Evolutionary conservation across 2,113 vertebrate species (phyloP).

Genomic region (Prietella phreatophila): DNA sequence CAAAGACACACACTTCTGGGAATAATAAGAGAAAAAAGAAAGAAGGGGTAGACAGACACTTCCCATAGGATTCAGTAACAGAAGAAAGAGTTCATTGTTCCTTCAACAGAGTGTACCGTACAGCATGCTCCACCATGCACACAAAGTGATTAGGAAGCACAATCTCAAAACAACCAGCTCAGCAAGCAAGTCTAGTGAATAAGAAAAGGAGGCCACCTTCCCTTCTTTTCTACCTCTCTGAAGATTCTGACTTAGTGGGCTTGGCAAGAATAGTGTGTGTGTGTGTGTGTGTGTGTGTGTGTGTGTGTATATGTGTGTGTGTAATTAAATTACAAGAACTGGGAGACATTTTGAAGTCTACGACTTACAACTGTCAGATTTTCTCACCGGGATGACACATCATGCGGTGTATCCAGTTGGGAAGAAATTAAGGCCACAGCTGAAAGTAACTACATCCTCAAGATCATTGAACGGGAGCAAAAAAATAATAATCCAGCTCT

Average conservation of each 20-base stretch:
- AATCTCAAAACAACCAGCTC: conserved; percentile 46
- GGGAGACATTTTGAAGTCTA: not conserved
- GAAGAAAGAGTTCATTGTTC: conserved; percentile 51
- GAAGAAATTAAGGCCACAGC: not conserved
- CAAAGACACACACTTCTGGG: conserved; percentile 41
- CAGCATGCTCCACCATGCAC: conserved; percentile 36
- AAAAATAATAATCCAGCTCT: not conserved
- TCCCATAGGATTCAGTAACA: conserved; percentile 26
- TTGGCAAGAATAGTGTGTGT: not conserved
- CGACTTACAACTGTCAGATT: not conserved
- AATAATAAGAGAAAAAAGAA: conserved; percentile 21
- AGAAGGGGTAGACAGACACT: conserved; percentile 7
- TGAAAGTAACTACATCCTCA: not conserved
- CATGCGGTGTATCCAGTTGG: not conserved
- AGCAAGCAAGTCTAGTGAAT: conserved; percentile 43
- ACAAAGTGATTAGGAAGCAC: conserved; percentile 57
- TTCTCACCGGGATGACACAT: not conserved
- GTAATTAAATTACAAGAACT: not conserved
- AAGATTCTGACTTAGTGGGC: not conserved
- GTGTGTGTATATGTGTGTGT: not conserved
- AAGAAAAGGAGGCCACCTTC: conserved; percentile 40
- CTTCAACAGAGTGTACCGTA: conserved; percentile 26
- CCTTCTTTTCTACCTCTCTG: not conserved
- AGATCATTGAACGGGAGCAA: not conserved
- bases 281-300: not conserved